These are phyloP conservation scores for Temnothorax rugatulus DNA, from an alignment of 2,888 invertebrate species.

Conservation along the genomic window DNA sequence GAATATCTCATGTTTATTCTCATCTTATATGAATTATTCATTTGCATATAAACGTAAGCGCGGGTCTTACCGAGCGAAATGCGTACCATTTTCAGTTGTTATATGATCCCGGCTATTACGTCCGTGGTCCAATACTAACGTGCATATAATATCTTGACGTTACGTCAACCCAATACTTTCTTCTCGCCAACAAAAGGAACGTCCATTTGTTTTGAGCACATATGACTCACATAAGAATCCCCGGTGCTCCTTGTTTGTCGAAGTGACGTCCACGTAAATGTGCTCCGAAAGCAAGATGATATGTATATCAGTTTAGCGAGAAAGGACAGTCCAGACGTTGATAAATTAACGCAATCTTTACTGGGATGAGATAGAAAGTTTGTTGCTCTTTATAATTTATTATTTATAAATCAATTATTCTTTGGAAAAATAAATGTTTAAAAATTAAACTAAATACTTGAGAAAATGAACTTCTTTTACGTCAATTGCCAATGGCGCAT, in stretches of 20 bases:
- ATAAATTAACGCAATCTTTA: background rate
- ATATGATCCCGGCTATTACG: background rate
- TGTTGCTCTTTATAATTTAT: background rate
- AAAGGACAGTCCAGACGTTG: background rate
- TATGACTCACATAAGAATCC: slow-evolving; percentile 20
- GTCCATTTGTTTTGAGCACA: slow-evolving; percentile 1
- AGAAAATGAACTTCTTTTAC: background rate
- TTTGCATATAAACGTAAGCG: slow-evolving; percentile 3
- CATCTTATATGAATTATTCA: slow-evolving; percentile 41
- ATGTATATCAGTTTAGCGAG: background rate
- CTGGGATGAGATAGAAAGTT: background rate
- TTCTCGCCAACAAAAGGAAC: slow-evolving; percentile 24
- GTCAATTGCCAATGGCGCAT: background rate
- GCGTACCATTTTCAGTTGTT: slow-evolving; percentile 3
- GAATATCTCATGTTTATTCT: slow-evolving; percentile 43
- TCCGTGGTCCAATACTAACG: slow-evolving; percentile 2
- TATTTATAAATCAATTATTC: background rate
- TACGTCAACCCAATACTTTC: slow-evolving; percentile 31
- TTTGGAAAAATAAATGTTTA: background rate
- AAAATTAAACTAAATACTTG: background rate
- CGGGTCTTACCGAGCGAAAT: background rate
- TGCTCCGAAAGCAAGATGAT: slow-evolving; percentile 36
- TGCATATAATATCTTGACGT: background rate
- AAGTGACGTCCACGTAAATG: slow-evolving; percentile 37
- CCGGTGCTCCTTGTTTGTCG: slow-evolving; percentile 22